Evolutionary conservation across 2,888 invertebrate species (phyloP).

Genomic region (Neoscelio sp.): DNA sequence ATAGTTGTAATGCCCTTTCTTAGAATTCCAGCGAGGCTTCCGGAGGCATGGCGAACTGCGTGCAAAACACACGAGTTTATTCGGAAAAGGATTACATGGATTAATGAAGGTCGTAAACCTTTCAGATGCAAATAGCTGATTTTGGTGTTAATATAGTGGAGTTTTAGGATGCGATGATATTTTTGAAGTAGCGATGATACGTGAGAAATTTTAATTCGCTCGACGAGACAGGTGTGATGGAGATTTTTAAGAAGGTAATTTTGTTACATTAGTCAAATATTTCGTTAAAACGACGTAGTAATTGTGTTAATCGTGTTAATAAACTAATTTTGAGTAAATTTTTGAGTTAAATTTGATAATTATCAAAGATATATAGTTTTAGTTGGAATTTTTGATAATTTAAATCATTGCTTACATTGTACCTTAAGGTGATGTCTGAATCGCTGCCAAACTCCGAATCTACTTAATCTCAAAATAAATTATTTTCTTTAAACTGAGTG

Average conservation of each 20-base stretch:
- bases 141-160: conserved; percentile 39
- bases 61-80: conserved; percentile 40
- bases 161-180: conserved; percentile 2
- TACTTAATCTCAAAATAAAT: too few relatives aligned
- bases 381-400: too few relatives aligned
- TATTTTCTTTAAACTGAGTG: too few relatives aligned
- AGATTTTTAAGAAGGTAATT: background rate
- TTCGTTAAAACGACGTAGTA: too few relatives aligned
- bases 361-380: too few relatives aligned
- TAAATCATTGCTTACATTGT: too few relatives aligned
- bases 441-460: too few relatives aligned
- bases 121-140: conserved; percentile 35
- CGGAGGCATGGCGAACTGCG: conserved; percentile 26
- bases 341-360: too few relatives aligned
- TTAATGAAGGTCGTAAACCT: conserved; percentile 48
- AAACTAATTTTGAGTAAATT: too few relatives aligned
- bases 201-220: conserved; percentile 8
- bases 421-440: too few relatives aligned
- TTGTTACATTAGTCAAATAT: too few relatives aligned
- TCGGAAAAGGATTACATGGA: conserved; percentile 48
- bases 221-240: background rate
- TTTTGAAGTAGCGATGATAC: conserved; percentile 1
- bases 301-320: too few relatives aligned
- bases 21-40: conserved; percentile 50
- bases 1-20: conserved; percentile 57